Base-by-base conservation (phyloP, 2,797 vertebrate genomes). In the Tachyglossus aculeatus region DNA sequence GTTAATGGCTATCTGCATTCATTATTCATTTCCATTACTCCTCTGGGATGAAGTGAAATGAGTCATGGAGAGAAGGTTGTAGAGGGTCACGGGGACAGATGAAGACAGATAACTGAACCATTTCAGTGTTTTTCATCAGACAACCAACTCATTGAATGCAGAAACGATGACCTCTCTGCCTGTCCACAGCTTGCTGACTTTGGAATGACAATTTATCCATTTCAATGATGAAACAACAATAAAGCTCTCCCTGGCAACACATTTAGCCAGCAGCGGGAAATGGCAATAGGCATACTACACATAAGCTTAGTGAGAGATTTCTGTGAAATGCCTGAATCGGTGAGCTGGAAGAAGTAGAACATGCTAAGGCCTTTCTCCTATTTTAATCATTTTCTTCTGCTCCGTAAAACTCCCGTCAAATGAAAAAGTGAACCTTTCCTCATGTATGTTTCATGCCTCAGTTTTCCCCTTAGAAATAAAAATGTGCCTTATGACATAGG, bases 1-100 rank as follows among this genome's bases (percentile, higher is more conserved):
- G n/a, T n/a, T n/a, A 27, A 5, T 37, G n/a, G 10, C 51, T 64
- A 24, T 39, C 34, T 54, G 21, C 40, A 34, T 54, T 50, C 2
- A 2, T 77, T 29, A 22, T 27, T 57, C 18, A 6, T 72, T 64
- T 69, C 31, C 25, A 29, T 43, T 66, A 40, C 65, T 66, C 44
- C 58, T 65, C 18, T 9, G 29, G 57, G 41, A 59, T 67, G 45
- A 61, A 43, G 15, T 33, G 9, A 48, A 60, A 29, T 27, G 34
- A 62, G 32, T 36, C 36, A 5, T 37, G 68, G 41, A 39, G 25
- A 52, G n/a, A 22, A 68, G 29, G 48, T 45, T 52, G 27, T 53
- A n/a, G 32, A 53, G 52, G 59, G 31, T 53, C 29, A 56, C 10
- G 22, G 22, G 33, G 34, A 63, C 63, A 33, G 71, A 43, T 21